These are phyloP conservation scores for Terrapene triunguis DNA, from an alignment of 2,113 vertebrate species.

Conservation along the genomic window DNA sequence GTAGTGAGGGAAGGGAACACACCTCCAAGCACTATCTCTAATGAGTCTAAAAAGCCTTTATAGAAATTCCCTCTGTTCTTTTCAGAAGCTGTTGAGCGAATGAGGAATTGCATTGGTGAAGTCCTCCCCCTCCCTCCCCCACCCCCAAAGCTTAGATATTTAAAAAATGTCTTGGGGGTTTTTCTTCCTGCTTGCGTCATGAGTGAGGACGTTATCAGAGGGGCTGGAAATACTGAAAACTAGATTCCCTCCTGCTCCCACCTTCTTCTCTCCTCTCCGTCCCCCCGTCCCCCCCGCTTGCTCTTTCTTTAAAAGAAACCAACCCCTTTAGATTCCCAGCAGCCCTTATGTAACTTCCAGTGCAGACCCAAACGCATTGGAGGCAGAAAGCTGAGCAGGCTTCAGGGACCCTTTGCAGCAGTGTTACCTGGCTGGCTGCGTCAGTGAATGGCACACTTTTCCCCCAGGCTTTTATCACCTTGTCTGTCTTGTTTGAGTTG, in stretches of 20 bases:
- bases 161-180: neutral
- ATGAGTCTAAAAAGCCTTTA: neutral
- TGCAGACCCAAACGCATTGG: neutral
- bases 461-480: constrained; percentile 15
- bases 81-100: constrained; percentile 23
- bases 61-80: constrained; percentile 50
- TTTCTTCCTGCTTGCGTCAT: fast-evolving
- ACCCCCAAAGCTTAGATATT: neutral
- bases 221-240: neutral
- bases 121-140: neutral
- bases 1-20: neutral
- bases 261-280: no score
- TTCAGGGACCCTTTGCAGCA: neutral
- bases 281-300: neutral
- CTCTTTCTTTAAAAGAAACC: constrained; percentile 39
- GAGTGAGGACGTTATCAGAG: neutral
- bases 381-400: constrained; percentile 3
- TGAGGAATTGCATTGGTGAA: neutral
- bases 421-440: neutral
- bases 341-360: neutral
- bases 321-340: neutral
- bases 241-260: neutral
- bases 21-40: neutral
- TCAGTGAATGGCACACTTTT: neutral
- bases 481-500: neutral